Evolutionary conservation across 2,113 vertebrate species (phyloP).

Genomic region (Seriola dumerili): DNA sequence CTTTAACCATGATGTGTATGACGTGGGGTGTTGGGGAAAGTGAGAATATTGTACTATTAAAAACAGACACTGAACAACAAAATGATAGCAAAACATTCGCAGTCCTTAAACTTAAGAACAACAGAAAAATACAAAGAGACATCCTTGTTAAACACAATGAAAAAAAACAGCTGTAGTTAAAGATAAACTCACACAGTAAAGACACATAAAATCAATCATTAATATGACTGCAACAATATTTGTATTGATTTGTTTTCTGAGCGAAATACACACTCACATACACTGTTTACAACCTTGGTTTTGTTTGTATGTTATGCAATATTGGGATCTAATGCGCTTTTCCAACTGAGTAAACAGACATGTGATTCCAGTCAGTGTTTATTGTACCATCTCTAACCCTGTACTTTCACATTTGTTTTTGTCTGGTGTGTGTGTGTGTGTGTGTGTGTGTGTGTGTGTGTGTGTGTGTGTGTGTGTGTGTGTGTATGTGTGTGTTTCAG

Average conservation of each 20-base stretch:
- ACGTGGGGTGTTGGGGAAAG: not conserved
- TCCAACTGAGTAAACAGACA: slow-evolving; percentile 41
- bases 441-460: slow-evolving; percentile 35
- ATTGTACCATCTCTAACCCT: slow-evolving; percentile 51
- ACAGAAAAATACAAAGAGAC: no score
- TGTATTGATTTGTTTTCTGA: slow-evolving; percentile 13
- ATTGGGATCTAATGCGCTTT: slow-evolving; percentile 1
- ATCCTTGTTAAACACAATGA: not conserved
- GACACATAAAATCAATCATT: not conserved
- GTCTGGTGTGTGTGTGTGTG: slow-evolving; percentile 36
- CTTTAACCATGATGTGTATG: not conserved
- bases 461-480: slow-evolving; percentile 27
- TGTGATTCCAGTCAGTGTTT: slow-evolving; percentile 48
- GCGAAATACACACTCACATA: not conserved
- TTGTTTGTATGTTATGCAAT: not conserved
- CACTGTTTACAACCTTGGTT: slow-evolving; percentile 8
- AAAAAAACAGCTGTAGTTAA: not conserved
- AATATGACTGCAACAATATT: not conserved
- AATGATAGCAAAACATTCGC: no score
- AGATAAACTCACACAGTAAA: not conserved
- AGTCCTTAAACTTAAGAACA: no score
- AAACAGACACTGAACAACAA: no score
- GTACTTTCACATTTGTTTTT: slow-evolving; percentile 68
- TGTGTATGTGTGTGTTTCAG: slow-evolving; percentile 40
- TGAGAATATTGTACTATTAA: no score